Conservation (phyloP, 2,113 vertebrate species). For the Hippocampus barbouri region DNA sequence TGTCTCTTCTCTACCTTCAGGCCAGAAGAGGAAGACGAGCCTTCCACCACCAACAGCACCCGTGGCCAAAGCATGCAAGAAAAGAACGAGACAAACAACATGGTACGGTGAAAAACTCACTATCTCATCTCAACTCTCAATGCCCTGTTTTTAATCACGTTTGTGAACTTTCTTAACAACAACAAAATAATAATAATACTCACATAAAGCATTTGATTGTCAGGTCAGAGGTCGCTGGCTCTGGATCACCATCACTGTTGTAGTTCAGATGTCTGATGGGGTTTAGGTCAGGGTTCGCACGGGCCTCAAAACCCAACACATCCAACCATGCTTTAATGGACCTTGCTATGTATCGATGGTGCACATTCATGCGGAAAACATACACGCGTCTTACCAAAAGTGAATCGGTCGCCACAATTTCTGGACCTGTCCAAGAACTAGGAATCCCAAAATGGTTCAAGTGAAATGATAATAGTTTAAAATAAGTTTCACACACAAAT, state of each 20-base stretch:
- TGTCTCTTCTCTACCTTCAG: slow-evolving; percentile 16
- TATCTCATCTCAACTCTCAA: slow-evolving; percentile 1
- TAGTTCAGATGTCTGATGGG: background rate
- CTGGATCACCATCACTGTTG: background rate
- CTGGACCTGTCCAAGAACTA: too few species aligned
- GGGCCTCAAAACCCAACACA: background rate
- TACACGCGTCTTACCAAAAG: background rate
- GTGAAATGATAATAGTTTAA: too few species aligned
- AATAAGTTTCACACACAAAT: too few species aligned
- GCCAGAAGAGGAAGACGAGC: slow-evolving; percentile 17
- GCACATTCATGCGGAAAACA: background rate
- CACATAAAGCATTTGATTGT: background rate
- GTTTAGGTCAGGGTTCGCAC: background rate
- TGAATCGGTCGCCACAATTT: background rate
- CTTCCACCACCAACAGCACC: background rate
- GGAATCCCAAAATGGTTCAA: background rate
- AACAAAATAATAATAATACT: too few species aligned
- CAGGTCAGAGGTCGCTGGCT: background rate
- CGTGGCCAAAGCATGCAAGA: slow-evolving; percentile 54
- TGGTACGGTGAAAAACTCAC: slow-evolving; percentile 49
- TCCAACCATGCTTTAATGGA: background rate
- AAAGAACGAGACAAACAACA: slow-evolving; percentile 53
- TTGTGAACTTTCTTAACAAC: background rate
- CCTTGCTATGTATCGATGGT: background rate
- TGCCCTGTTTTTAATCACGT: background rate